Conservation (phyloP, 1,140 invertebrate species). For the Brachionus calyciflorus region DNA sequence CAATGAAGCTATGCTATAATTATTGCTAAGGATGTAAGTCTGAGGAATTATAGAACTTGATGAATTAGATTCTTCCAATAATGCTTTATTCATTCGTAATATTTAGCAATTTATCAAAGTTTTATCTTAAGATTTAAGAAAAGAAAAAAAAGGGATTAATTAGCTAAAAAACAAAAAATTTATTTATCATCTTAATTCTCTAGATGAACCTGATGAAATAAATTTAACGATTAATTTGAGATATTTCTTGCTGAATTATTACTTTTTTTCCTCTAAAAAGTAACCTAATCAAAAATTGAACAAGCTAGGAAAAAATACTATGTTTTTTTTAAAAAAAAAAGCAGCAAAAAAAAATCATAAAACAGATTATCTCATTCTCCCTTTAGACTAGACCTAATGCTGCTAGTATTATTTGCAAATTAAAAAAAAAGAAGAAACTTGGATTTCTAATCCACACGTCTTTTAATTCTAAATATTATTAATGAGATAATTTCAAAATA, state of each 20-base stretch:
- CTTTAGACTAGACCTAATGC: background rate
- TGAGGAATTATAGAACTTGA: background rate
- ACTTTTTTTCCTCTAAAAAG: conserved; percentile 15
- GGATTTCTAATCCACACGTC: too few species aligned
- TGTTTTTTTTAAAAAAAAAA: background rate
- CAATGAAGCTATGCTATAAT: conserved; percentile 13
- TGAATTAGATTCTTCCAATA: background rate
- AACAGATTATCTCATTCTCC: too few species aligned
- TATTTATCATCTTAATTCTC: background rate
- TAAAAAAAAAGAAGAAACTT: too few species aligned
- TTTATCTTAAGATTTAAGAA: too few species aligned
- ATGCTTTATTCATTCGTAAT: conserved; percentile 16
- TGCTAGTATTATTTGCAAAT: background rate
- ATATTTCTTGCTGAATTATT: conserved; percentile 43
- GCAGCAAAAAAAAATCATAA: too few species aligned
- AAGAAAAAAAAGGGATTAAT: conserved; percentile 20
- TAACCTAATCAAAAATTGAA: background rate
- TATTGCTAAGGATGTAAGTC: background rate
- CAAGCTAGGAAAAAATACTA: background rate
- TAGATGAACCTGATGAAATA: conserved; percentile 19
- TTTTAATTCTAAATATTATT: background rate
- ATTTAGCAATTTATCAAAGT: background rate
- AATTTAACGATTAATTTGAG: conserved; percentile 44
- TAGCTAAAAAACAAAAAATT: conserved; percentile 5
- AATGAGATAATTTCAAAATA: conserved; percentile 38